These are phyloP conservation scores for Nycticorax nycticorax DNA, from an alignment of 2,113 vertebrate species.

Conservation along the genomic window DNA sequence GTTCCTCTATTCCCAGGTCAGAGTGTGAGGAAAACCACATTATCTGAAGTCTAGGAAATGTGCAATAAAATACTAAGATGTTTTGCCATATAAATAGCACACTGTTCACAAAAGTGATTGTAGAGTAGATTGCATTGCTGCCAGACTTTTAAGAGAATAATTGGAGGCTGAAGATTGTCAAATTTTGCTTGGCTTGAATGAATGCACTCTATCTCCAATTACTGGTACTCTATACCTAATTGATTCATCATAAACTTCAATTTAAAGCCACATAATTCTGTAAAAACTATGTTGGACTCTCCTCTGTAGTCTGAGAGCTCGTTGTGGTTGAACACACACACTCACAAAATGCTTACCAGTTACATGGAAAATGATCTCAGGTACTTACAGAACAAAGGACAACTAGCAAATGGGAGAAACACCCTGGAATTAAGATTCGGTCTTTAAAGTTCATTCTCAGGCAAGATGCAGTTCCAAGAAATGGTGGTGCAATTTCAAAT, in stretches of 20 bases:
- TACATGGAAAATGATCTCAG: background rate
- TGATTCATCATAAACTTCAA: background rate
- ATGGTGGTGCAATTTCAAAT: background rate
- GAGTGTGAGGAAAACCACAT: background rate
- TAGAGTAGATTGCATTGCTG: background rate
- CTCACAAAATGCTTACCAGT: background rate
- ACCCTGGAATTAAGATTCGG: background rate
- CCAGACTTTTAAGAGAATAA: background rate
- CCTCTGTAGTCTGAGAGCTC: background rate
- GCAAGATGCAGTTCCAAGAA: background rate
- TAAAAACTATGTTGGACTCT: background rate
- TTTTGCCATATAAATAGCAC: background rate
- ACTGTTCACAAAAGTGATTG: background rate
- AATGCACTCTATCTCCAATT: background rate
- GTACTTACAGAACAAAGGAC: background rate
- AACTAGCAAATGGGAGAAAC: background rate
- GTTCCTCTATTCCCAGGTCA: background rate
- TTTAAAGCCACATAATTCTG: background rate
- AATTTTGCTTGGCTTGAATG: background rate
- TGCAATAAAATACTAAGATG: background rate
- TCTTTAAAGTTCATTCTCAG: background rate
- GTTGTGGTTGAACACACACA: background rate
- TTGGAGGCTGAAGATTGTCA: background rate
- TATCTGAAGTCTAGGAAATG: background rate
- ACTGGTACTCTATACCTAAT: background rate